phyloP scores from a whole-genome alignment of 2,888 invertebrate species.

The Unio delphinus region DNA sequence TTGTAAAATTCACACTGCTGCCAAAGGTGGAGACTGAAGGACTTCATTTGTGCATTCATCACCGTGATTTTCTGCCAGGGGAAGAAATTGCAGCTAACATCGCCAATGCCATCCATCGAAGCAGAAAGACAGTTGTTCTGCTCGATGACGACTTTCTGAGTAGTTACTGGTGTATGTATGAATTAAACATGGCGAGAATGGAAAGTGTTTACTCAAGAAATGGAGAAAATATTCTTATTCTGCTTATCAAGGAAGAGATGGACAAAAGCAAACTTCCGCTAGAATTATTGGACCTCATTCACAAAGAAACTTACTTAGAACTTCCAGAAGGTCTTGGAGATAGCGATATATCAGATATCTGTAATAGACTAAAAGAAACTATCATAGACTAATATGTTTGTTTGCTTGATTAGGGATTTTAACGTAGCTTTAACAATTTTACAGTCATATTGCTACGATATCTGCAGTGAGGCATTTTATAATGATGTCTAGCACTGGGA shows the following conservation, averaged over 20 bases:
- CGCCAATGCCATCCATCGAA: slow-evolving; percentile 31
- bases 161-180: slow-evolving; percentile 44
- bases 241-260: slow-evolving; percentile 12
- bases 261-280: slow-evolving; percentile 3
- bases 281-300: slow-evolving; percentile 17
- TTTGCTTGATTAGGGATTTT: too few relatives aligned
- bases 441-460: too few relatives aligned
- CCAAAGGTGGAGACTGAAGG: slow-evolving; percentile 16
- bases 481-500: too few relatives aligned
- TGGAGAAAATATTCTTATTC: slow-evolving; percentile 6
- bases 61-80: slow-evolving; percentile 41
- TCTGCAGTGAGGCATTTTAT: too few relatives aligned
- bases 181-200: slow-evolving; percentile 41
- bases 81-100: slow-evolving; percentile 39
- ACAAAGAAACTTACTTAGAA: not conserved
- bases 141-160: slow-evolving; percentile 27
- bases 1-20: slow-evolving; percentile 13
- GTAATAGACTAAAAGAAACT: too few relatives aligned
- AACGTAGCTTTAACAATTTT: too few relatives aligned
- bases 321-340: not conserved
- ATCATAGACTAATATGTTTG: too few relatives aligned
- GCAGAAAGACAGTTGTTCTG: slow-evolving; percentile 39
- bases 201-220: slow-evolving; percentile 28
- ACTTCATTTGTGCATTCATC: slow-evolving; percentile 35
- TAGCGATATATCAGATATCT: too few relatives aligned